Evolutionary conservation across 2,113 vertebrate genomes (phyloP).

Genomic region (Rousettus leschenaultii): DNA sequence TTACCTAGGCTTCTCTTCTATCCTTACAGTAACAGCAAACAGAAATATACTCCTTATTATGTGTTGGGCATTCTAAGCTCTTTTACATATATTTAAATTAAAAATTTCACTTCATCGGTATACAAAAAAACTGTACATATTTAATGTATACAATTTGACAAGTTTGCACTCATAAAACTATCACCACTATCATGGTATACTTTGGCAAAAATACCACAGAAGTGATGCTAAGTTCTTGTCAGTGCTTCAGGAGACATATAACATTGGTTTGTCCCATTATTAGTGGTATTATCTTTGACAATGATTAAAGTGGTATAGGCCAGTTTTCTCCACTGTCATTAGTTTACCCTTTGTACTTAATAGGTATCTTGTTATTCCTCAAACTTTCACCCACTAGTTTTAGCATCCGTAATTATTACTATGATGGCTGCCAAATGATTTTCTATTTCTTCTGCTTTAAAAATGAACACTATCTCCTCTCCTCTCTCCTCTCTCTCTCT

Average conservation of each 20-base stretch:
- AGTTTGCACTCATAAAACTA: background rate
- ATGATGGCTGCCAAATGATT: background rate
- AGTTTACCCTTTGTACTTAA: background rate
- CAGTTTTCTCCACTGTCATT: background rate
- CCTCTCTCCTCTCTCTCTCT: no score
- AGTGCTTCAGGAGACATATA: background rate
- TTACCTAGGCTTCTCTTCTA: background rate
- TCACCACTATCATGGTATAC: background rate
- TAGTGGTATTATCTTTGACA: background rate
- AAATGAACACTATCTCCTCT: background rate
- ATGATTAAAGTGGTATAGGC: background rate
- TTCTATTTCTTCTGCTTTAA: background rate
- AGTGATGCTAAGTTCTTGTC: background rate
- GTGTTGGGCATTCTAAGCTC: background rate
- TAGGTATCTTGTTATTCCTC: background rate
- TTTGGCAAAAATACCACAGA: background rate
- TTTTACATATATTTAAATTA: background rate
- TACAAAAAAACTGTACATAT: background rate
- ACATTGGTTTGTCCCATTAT: background rate
- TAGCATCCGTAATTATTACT: background rate
- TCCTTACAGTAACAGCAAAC: background rate
- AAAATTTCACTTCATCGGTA: background rate
- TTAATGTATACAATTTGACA: background rate
- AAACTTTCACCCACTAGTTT: background rate
- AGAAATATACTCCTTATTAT: background rate